Conservation (phyloP, 2,888 invertebrate species). For the Ophion slaviceki region DNA sequence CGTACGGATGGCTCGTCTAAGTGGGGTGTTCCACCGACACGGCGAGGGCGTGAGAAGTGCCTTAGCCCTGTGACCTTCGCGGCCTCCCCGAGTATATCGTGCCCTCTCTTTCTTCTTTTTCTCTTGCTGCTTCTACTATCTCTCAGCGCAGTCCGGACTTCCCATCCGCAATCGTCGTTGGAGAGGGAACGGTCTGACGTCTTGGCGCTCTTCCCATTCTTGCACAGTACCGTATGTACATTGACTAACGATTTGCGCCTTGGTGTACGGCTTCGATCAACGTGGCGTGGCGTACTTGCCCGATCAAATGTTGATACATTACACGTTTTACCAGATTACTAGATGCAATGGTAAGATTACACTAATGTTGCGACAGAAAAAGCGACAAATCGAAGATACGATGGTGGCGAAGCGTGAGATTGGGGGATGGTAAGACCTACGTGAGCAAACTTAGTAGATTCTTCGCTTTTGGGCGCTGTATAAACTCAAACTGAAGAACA, state of each 20-base stretch:
- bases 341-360: slow-evolving; percentile 49
- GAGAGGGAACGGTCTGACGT: slow-evolving; percentile 45
- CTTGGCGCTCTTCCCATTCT: slow-evolving; percentile 47
- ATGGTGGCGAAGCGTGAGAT: slow-evolving; percentile 26
- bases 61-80: slow-evolving; percentile 82
- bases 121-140: slow-evolving; percentile 56
- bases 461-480: neutral
- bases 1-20: slow-evolving; percentile 79
- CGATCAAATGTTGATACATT: slow-evolving; percentile 82
- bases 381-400: slow-evolving; percentile 17
- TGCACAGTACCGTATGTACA: slow-evolving; percentile 43
- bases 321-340: slow-evolving; percentile 69
- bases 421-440: slow-evolving; percentile 8
- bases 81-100: slow-evolving; percentile 73
- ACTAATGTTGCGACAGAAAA: slow-evolving; percentile 7
- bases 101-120: slow-evolving; percentile 59
- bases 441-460: slow-evolving; percentile 40
- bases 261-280: slow-evolving; percentile 32
- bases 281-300: slow-evolving; percentile 73
- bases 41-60: slow-evolving; percentile 83
- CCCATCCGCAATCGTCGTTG: slow-evolving; percentile 59
- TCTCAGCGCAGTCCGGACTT: slow-evolving; percentile 62
- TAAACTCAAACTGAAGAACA: neutral
- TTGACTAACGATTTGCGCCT: slow-evolving; percentile 48
- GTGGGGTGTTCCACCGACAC: slow-evolving; percentile 80